Evolutionary conservation across 2,888 invertebrate genomes (phyloP), one percentile per base, ranked within the genome.

Genomic region (Tetropium fuscum): DNA sequence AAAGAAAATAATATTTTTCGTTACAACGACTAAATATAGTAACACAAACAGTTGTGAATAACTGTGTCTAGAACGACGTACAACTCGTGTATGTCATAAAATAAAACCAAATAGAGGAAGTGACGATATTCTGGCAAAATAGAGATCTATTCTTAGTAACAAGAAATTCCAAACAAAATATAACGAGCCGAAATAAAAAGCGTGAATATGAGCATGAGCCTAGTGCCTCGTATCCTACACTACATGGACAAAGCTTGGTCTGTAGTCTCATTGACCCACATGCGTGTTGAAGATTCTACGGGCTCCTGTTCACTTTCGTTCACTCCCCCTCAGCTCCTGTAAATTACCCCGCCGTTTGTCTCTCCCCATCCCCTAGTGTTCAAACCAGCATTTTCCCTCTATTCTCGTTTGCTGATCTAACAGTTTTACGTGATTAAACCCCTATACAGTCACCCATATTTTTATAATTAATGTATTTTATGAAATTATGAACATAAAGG

Each of bases 261-360:
- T 43, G 43, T 16, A 8, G 16, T 27, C 44, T 30, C 44, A n/a
- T 44, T 44, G 44, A 44, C 44, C 44, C 27, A 44, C 27, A 44
- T 44, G 44, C 44, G 25, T 44, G 10, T 7, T 6, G 15, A 27
- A 27, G 16, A 27, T 15, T 15, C 44, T 27, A 44, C 44, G 27
- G 25, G 44, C 16, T 27, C 15, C 44, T 27, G 11, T 10, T 43
- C 13, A 27, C 5, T 13, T 10, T 16, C 16, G 3, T 13, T 6
- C 7, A 13, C 27, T 30, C 20, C 44, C 36, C 27, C 44, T 44
- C 44, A 8, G 15, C 19, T 10, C 44, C 8, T n/a, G 7, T 34
- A 15, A 16, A n/a, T n/a, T 25, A 27, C 15, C 27, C 44, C 10
- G 30, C 2, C 27, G 7, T 16, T 25, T 15, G 16, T 25, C 13